Evolutionary conservation across 1,140 invertebrate genomes (phyloP).

Genomic region (Formica exsecta): DNA sequence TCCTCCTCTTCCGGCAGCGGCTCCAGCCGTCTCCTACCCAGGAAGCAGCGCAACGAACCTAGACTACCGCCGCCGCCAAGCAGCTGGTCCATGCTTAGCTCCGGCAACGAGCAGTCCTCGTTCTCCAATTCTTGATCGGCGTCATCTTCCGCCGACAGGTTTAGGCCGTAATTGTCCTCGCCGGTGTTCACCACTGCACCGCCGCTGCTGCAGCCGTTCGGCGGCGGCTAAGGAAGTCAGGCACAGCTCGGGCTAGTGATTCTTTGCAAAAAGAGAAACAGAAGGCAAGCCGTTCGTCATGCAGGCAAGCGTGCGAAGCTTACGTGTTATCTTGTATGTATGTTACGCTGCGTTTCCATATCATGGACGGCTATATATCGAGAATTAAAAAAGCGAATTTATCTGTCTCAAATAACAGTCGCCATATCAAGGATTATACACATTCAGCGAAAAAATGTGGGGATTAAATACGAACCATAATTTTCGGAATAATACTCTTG

Average conservation of each 20-base stretch:
- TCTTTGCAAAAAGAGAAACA: slow-evolving; percentile 85
- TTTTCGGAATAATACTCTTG: background rate
- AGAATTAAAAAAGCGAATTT: background rate
- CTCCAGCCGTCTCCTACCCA: slow-evolving; percentile 82
- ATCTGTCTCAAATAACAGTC: background rate
- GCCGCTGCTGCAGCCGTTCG: slow-evolving; percentile 73
- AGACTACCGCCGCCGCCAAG: slow-evolving; percentile 77
- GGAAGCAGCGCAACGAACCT: slow-evolving; percentile 79
- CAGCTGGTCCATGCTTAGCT: slow-evolving; percentile 85
- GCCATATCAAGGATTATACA: background rate
- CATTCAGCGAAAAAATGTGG: slow-evolving; percentile 13
- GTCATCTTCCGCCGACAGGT: slow-evolving; percentile 79
- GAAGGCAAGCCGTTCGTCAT: slow-evolving; percentile 85
- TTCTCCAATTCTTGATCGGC: slow-evolving; percentile 76
- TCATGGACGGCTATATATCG: background rate
- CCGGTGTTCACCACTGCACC: slow-evolving; percentile 48
- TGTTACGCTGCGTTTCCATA: slow-evolving; percentile 1
- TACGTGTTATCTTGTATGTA: slow-evolving; percentile 73
- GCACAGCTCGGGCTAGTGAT: slow-evolving; percentile 85
- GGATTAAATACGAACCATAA: background rate
- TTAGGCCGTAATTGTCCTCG: slow-evolving; percentile 81
- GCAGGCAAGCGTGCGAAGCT: slow-evolving; percentile 85
- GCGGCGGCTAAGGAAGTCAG: slow-evolving; percentile 85
- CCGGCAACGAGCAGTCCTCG: slow-evolving; percentile 79
- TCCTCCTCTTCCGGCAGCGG: slow-evolving; percentile 86